Conservation (phyloP, 1,140 invertebrate species). For the Lepidotrigona ventralis region DNA sequence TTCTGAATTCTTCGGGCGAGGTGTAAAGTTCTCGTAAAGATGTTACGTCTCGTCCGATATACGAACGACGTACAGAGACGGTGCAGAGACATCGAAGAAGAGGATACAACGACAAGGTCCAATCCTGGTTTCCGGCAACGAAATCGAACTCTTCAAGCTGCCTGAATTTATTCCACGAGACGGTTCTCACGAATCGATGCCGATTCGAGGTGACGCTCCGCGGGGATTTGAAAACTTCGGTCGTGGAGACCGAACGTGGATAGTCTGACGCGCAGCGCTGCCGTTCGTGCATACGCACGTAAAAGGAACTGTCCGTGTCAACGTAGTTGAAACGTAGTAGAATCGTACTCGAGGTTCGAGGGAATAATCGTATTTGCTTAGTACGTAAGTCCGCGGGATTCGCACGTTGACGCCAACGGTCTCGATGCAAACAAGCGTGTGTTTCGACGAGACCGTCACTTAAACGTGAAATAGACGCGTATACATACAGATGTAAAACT, state of each 20-base stretch:
- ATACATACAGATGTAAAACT: conserved; percentile 35
- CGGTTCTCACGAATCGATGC: neutral
- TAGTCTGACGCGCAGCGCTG: neutral
- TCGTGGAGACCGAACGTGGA: neutral
- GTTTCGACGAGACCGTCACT: conserved; percentile 1
- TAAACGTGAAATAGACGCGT: neutral
- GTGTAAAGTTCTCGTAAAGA: neutral
- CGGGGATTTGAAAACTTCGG: neutral
- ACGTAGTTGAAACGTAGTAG: neutral
- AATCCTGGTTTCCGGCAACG: conserved; percentile 33
- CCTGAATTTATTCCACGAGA: neutral
- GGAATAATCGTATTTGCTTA: neutral
- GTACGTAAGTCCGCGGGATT: neutral
- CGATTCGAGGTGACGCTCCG: neutral
- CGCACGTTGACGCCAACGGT: neutral
- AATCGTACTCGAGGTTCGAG: neutral
- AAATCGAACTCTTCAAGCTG: neutral
- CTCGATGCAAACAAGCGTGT: neutral
- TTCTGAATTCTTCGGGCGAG: conserved; percentile 25
- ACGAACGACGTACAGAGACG: neutral
- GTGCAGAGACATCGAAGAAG: conserved; percentile 41
- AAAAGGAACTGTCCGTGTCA: neutral
- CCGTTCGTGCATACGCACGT: neutral
- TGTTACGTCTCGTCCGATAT: neutral
- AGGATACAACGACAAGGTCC: conserved; percentile 45